A percentile compares a stretch with the other conserved stretches of the same genome.
Conservation (phyloP, 1,140 invertebrate genomes). For the Drosophila bifasciata region DNA sequence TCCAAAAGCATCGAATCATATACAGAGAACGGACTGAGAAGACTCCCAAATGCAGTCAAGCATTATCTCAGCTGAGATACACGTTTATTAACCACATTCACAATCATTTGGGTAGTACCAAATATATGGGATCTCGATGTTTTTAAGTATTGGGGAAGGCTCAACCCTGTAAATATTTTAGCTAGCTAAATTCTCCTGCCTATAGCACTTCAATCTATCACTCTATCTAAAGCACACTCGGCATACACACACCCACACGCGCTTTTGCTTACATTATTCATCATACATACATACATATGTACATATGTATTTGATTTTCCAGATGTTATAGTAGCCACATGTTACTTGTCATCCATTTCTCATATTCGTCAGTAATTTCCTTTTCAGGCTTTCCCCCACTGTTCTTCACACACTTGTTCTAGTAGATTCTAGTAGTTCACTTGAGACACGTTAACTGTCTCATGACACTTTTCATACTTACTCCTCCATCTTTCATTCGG, state of each 20-base stretch:
- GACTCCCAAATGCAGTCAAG: no score
- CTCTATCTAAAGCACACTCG: slow-evolving; percentile 53
- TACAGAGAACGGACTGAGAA: background rate
- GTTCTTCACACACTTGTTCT: no score
- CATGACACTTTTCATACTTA: no score
- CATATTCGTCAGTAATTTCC: no score
- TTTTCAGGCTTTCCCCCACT: no score
- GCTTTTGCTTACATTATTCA: no score
- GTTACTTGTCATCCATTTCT: background rate
- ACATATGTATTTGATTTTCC: background rate
- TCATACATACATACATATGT: background rate
- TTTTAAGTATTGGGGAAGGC: background rate
- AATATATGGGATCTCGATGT: background rate
- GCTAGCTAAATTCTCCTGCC: slow-evolving; percentile 20
- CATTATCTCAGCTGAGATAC: background rate
- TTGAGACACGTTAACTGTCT: no score
- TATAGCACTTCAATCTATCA: slow-evolving; percentile 50
- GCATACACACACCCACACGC: slow-evolving; percentile 31
- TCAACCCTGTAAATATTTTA: slow-evolving; percentile 21
- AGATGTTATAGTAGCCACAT: slow-evolving; percentile 8
- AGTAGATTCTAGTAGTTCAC: no score
- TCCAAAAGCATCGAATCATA: slow-evolving; percentile 1
- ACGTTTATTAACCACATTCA: slow-evolving; percentile 18
- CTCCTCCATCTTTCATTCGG: no score
- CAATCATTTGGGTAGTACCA: slow-evolving; percentile 23